phyloP scores from a whole-genome alignment of 2,888 invertebrate species.

The Cyclophora punctaria region DNA sequence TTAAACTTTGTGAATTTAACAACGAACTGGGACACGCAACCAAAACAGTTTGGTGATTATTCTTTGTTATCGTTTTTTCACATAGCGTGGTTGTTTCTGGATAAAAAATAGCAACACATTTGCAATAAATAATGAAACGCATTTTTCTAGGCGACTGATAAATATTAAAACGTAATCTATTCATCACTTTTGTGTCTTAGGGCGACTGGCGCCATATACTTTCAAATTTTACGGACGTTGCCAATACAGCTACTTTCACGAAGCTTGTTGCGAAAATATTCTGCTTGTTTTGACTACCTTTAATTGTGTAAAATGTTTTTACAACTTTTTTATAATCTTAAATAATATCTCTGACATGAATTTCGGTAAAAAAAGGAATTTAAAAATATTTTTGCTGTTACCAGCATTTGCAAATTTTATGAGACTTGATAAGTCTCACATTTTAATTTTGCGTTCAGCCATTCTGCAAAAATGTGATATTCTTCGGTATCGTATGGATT shows the following conservation, averaged over 20 bases:
- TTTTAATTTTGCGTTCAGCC: not conserved
- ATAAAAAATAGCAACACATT: no score
- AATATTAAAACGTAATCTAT: constrained; percentile 28
- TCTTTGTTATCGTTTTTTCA: not conserved
- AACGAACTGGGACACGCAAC: constrained; percentile 5
- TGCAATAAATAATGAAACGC: no score
- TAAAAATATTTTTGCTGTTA: no score
- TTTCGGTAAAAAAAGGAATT: no score
- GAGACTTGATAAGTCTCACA: no score
- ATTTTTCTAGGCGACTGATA: no score
- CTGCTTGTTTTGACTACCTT: no score
- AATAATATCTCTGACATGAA: no score
- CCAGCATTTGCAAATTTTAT: no score
- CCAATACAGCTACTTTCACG: constrained; percentile 30
- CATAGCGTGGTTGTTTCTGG: no score
- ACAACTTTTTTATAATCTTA: no score
- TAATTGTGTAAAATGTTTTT: no score
- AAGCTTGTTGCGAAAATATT: constrained; percentile 58
- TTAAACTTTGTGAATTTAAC: constrained; percentile 9
- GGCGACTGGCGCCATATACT: constrained; percentile 41
- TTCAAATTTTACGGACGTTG: constrained; percentile 44
- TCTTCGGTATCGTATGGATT: constrained; percentile 2
- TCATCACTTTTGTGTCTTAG: constrained; percentile 48
- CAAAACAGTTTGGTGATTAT: constrained; percentile 6
- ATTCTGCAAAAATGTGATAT: constrained; percentile 2